Percentiles rank a stretch among this genome's conserved stretches.
phyloP scores from a whole-genome alignment of 2,888 invertebrate species.

The Drosophila putrida region DNA sequence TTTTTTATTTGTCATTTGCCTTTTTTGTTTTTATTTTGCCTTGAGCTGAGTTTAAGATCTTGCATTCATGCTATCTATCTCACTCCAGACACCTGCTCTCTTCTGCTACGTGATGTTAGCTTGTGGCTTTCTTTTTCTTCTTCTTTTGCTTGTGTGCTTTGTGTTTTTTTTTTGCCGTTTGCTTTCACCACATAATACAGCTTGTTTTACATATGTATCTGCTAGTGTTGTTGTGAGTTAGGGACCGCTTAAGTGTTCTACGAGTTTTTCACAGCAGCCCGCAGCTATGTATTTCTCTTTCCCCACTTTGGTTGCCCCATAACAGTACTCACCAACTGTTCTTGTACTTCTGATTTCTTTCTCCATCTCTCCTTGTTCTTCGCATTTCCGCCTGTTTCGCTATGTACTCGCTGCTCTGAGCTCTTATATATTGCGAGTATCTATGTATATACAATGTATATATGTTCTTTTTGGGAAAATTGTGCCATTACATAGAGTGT shows the following conservation, averaged over 20 bases:
- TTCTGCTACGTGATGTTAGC: slow-evolving; percentile 19
- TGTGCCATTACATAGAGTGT: slow-evolving; percentile 23
- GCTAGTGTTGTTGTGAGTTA: slow-evolving; percentile 13
- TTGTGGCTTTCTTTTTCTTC: slow-evolving; percentile 50
- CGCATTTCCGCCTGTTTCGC: slow-evolving; percentile 18
- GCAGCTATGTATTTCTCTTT: neutral
- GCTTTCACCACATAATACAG: slow-evolving; percentile 51
- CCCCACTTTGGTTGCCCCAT: neutral
- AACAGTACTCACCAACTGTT: slow-evolving; percentile 29
- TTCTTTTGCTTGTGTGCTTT: slow-evolving; percentile 20
- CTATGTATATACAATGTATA: neutral
- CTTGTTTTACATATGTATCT: slow-evolving; percentile 35
- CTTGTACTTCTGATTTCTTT: slow-evolving; percentile 15
- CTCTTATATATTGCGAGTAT: slow-evolving; percentile 24
- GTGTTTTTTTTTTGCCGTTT: slow-evolving; percentile 32
- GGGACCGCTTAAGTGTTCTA: slow-evolving; percentile 17
- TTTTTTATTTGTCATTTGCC: slow-evolving; percentile 10
- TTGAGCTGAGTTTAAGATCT: slow-evolving; percentile 8
- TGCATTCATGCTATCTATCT: slow-evolving; percentile 10
- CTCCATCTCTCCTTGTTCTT: slow-evolving; percentile 3
- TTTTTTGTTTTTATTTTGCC: slow-evolving; percentile 5
- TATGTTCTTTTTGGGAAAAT: slow-evolving; percentile 21
- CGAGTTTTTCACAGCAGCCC: slow-evolving; percentile 10
- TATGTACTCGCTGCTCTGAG: slow-evolving; percentile 34
- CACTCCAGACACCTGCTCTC: slow-evolving; percentile 15